Evolutionary conservation across 2,888 invertebrate species (phyloP), one percentile per base, ranked within the genome.

Genomic region (Aporophyla nigra): DNA sequence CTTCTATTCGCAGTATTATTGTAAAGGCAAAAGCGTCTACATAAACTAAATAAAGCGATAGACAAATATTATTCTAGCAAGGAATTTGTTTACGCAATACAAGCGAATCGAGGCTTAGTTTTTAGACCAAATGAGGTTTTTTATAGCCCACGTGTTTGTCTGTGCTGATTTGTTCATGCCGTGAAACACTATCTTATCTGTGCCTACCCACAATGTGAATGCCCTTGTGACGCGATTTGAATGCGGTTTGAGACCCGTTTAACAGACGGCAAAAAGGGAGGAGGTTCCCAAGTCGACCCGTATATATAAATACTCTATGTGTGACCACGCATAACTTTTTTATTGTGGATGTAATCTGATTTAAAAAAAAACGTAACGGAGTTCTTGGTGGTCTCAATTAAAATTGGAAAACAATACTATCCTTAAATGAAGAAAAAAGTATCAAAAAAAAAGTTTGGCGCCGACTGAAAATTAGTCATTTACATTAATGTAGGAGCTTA

Each of bases 111-210:
- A 43, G 67, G 58, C 53, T 79, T 83, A 65, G 49, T 70, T 59
- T 49, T 43, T 70, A 65, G 54, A 65, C 73, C 72, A 76, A 68
- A 58, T 62, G 51, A 59, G 68, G 73, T 66, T 70, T 68, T 74
- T 69, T 73, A 83, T 74, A 74, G 72, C 51, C 43, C 54, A 54
- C n/a, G 40, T 80, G 75, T 74, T 79, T 82, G 43, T 71, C 51
- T 78, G 59, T 72, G 53, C 54, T 59, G 70, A 54, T 68, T 74
- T 54, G 63, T 66, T 27, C 61, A 53, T 53, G 53, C 58, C 49
- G 67, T 82, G 84, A 69, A 86, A 83, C 69, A 51, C 40, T 84
- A 84, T 86, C 80, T 79, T 79, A 71, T 70, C 82, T 61, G 1
- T 53, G 53, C 21, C 19, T 65, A 56, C 40, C 6, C 59, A 51